Percentiles rank a stretch among this genome's conserved stretches.
phyloP scores from a whole-genome alignment of 2,113 vertebrate species.

The Xiphorhynchus elegans region DNA sequence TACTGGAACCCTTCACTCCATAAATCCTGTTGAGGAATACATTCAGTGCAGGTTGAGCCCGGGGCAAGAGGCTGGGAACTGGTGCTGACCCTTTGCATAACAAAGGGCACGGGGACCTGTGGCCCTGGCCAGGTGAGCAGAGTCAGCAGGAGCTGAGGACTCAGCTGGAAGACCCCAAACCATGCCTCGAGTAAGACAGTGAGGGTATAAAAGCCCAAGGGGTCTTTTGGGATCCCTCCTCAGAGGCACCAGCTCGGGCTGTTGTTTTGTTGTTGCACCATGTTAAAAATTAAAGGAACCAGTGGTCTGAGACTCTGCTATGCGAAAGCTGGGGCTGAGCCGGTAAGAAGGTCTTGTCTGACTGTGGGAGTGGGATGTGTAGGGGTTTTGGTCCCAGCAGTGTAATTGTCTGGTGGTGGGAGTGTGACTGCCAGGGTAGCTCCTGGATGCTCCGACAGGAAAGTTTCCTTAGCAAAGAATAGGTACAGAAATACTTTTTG shows the following conservation, averaged over 20 bases:
- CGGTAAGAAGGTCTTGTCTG: neutral
- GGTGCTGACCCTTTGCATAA: neutral
- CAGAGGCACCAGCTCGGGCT: neutral
- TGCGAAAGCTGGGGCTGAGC: neutral
- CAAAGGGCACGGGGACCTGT: neutral
- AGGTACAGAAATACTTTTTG: neutral
- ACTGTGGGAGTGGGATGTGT: neutral
- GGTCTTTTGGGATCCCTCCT: neutral
- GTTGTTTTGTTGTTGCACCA: neutral
- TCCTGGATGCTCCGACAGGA: neutral
- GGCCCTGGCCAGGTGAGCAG: neutral
- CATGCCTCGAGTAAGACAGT: neutral
- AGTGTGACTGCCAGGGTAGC: neutral
- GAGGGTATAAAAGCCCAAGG: neutral
- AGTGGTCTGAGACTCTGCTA: neutral
- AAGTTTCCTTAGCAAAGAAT: neutral
- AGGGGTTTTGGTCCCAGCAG: neutral
- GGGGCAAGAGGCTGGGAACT: neutral
- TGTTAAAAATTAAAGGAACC: neutral
- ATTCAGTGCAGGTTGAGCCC: neutral
- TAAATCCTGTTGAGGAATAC: neutral
- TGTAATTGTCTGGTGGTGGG: neutral
- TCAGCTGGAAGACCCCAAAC: neutral
- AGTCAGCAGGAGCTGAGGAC: neutral
- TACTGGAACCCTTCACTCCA: neutral